phyloP scores from a whole-genome alignment of 2,888 invertebrate genomes.

The Agonopterix subpropinquella region DNA sequence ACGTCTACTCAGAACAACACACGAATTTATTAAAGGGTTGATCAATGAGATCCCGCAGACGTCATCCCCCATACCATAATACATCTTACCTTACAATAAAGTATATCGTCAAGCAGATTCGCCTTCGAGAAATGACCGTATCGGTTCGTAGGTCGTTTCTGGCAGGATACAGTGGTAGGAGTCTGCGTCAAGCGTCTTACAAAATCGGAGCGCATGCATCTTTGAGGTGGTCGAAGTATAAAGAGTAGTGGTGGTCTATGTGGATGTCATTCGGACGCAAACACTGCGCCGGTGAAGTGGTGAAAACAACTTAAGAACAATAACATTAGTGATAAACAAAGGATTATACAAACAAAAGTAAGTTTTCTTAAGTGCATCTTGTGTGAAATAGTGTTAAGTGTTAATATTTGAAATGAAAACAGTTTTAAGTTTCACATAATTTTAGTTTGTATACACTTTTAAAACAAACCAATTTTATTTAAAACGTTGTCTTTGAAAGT shows the following conservation, averaged over 20 bases:
- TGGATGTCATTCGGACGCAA: conserved; percentile 67
- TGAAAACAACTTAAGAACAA: conserved; percentile 42
- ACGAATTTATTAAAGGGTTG: conserved; percentile 63
- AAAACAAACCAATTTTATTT: too few relatives aligned
- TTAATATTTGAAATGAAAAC: too few relatives aligned
- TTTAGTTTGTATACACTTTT: too few relatives aligned
- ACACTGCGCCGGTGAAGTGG: conserved; percentile 63
- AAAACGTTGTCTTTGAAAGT: too few relatives aligned
- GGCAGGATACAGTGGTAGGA: conserved; percentile 45
- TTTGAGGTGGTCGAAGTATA: conserved; percentile 70
- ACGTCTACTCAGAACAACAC: conserved; percentile 50
- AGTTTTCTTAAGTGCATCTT: conserved; percentile 26
- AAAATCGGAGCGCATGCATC: conserved; percentile 66
- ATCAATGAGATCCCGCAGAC: conserved; percentile 52
- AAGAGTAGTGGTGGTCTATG: conserved; percentile 59
- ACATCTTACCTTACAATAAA: conserved; percentile 6
- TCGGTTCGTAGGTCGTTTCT: conserved; percentile 13
- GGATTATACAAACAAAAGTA: conserved; percentile 46
- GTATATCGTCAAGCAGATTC: not conserved
- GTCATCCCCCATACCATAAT: conserved; percentile 54
- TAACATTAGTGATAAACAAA: conserved; percentile 43
- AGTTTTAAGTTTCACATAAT: too few relatives aligned
- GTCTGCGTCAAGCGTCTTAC: conserved; percentile 62
- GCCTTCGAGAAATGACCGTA: conserved; percentile 14
- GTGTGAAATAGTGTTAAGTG: conserved; percentile 1